Percentiles rank a stretch among this genome's conserved stretches.
phyloP scores from a whole-genome alignment of 2,888 invertebrate genomes.

The Microctonus brassicae region DNA sequence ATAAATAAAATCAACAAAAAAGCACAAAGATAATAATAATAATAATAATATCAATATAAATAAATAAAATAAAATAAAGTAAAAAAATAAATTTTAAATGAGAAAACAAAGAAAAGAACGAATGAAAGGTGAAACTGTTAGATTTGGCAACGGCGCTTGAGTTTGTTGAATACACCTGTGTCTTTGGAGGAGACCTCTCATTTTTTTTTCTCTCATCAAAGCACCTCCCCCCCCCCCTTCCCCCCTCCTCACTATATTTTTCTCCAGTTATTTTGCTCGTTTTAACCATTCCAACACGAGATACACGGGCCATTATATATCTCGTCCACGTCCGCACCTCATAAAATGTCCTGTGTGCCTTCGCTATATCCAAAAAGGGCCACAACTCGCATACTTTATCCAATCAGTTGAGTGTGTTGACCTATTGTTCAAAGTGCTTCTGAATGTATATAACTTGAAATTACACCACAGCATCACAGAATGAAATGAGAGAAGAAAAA shows the following conservation, averaged over 20 bases:
- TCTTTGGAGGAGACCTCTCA: slow-evolving; percentile 5
- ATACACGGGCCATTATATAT: slow-evolving; percentile 41
- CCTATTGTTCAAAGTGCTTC: neutral
- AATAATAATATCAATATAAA: neutral
- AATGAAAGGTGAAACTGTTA: slow-evolving; percentile 5
- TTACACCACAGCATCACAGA: neutral
- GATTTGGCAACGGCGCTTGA: slow-evolving; percentile 43
- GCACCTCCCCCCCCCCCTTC: too few species aligned
- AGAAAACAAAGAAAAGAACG: neutral
- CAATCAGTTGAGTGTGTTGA: slow-evolving; percentile 2
- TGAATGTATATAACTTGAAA: neutral
- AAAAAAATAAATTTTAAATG: too few species aligned
- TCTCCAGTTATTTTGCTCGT: slow-evolving; percentile 36
- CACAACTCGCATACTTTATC: neutral
- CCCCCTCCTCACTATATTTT: slow-evolving; percentile 34
- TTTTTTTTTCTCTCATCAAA: slow-evolving; percentile 18
- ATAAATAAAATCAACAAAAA: neutral
- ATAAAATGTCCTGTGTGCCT: slow-evolving; percentile 45
- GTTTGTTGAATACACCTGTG: slow-evolving; percentile 41
- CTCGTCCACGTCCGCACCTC: slow-evolving; percentile 47
- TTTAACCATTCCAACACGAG: slow-evolving; percentile 35
- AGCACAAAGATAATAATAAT: neutral
- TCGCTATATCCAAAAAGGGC: neutral
- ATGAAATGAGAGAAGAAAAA: too few species aligned
- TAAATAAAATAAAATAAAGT: neutral